phyloP scores from a whole-genome alignment of 2,888 invertebrate species.

The Poecilobothrus nobilitatus region DNA sequence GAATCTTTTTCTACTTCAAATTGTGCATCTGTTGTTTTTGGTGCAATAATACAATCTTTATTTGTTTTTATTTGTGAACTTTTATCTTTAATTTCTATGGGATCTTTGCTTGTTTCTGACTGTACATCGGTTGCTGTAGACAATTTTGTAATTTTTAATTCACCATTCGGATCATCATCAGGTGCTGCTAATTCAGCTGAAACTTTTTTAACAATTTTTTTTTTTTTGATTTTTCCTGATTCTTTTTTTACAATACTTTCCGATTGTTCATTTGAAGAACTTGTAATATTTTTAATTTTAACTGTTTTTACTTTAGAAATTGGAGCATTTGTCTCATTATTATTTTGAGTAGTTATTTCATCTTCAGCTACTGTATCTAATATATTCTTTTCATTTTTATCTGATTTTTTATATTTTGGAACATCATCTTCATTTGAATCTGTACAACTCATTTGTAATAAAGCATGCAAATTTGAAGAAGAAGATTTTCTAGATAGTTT shows the following conservation, averaged over 20 bases:
- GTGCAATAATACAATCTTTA: too few relatives aligned
- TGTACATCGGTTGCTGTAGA: background rate
- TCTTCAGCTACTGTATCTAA: background rate
- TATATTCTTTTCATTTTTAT: background rate
- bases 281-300: background rate
- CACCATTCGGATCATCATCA: background rate
- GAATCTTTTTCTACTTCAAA: too few relatives aligned
- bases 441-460: background rate
- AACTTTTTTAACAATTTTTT: background rate
- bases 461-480: background rate
- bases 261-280: background rate
- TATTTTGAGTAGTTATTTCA: background rate
- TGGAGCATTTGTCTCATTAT: background rate
- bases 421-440: background rate
- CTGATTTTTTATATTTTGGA: background rate
- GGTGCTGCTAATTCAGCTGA: background rate
- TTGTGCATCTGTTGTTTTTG: background rate
- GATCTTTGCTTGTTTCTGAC: background rate
- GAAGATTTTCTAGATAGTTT: background rate
- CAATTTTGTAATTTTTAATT: constrained; percentile 1
- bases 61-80: too few relatives aligned
- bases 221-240: background rate
- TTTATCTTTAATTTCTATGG: background rate
- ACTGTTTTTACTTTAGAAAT: background rate
- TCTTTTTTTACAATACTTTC: background rate